Evolutionary conservation across 2,797 vertebrate species (phyloP).

Genomic region (Sebastes alutus): DNA sequence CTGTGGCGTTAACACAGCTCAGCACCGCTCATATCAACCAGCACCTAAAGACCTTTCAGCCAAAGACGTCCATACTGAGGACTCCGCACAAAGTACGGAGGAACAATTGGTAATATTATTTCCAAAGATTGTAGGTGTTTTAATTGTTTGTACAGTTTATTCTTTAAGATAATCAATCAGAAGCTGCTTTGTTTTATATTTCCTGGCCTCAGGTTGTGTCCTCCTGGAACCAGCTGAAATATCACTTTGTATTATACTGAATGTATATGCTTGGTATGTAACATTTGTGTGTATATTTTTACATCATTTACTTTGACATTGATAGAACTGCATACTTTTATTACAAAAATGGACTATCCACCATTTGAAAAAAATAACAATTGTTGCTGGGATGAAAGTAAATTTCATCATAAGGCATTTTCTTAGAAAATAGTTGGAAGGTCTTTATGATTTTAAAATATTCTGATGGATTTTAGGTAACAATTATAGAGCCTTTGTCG

Average conservation of each 20-base stretch:
- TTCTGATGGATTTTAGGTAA: neutral
- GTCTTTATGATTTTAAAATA: slow-evolving; percentile 3
- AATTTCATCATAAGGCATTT: neutral
- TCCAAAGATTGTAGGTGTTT: slow-evolving; percentile 16
- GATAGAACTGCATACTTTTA: slow-evolving; percentile 4
- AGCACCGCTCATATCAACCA: neutral
- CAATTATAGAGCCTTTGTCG: neutral
- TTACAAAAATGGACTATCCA: neutral
- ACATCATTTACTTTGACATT: neutral
- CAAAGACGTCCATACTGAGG: slow-evolving; percentile 37
- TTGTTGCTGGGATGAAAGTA: neutral
- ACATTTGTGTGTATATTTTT: slow-evolving; percentile 34
- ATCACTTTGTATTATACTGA: slow-evolving; percentile 13
- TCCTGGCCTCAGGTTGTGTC: neutral
- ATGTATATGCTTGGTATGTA: slow-evolving; percentile 23
- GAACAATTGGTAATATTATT: neutral
- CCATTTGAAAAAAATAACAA: neutral
- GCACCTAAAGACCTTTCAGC: slow-evolving; percentile 14
- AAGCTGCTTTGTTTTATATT: slow-evolving; percentile 51
- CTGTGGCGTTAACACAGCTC: neutral
- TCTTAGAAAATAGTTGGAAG: neutral
- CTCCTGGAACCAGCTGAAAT: slow-evolving; percentile 6
- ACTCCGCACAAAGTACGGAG: neutral
- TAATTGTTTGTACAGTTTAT: slow-evolving; percentile 36
- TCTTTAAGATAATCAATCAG: slow-evolving; percentile 5